Evolutionary conservation across 2,888 invertebrate genomes (phyloP).

Genomic region (Onchidella celtica): DNA sequence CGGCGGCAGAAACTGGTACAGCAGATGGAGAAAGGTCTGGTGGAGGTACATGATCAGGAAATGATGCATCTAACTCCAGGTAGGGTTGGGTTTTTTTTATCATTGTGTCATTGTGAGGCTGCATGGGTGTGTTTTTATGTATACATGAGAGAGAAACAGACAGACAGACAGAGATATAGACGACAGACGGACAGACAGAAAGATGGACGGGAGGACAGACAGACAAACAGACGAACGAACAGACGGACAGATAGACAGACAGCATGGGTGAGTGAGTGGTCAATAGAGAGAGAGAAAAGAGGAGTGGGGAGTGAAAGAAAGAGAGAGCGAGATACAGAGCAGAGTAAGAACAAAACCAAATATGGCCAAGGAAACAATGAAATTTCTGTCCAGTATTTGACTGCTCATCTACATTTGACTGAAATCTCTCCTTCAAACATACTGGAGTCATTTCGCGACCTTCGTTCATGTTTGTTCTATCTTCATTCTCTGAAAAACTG

Average conservation of each 20-base stretch:
- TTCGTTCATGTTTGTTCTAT: too few relatives aligned
- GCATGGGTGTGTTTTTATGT: too few relatives aligned
- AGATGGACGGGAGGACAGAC: not conserved
- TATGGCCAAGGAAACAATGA: too few relatives aligned
- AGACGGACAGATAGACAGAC: too few relatives aligned
- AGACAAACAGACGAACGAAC: not conserved
- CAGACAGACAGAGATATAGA: not conserved
- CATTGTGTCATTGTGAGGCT: not conserved
- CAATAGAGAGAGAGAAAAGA: not conserved
- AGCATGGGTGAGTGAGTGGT: not conserved
- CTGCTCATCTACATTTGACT: too few relatives aligned
- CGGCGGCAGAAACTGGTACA: slow-evolving; percentile 84
- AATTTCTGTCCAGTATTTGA: too few relatives aligned
- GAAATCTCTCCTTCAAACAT: too few relatives aligned
- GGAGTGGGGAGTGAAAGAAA: not conserved
- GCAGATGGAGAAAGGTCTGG: slow-evolving; percentile 86
- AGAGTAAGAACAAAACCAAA: not conserved
- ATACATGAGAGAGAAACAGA: not conserved
- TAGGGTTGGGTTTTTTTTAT: slow-evolving; percentile 52
- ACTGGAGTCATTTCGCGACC: too few relatives aligned
- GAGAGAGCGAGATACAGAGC: not conserved
- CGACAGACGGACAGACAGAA: not conserved
- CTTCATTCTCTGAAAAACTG: too few relatives aligned
- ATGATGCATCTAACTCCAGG: slow-evolving; percentile 75
- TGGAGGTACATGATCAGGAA: slow-evolving; percentile 82